Evolutionary conservation across 2,888 invertebrate genomes (phyloP).

Genomic region (Molorchus minor): DNA sequence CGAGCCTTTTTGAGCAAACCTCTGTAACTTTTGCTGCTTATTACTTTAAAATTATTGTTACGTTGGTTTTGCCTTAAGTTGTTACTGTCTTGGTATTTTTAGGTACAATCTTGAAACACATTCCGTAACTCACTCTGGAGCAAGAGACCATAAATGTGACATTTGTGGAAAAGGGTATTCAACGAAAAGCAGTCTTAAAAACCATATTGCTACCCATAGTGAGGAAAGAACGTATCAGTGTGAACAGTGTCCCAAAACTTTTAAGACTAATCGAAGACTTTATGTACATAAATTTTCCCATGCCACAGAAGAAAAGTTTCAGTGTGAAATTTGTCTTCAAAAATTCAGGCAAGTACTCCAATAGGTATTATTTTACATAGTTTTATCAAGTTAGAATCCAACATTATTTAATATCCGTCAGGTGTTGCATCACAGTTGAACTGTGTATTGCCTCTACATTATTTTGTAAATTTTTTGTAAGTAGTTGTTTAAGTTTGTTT

Average conservation of each 20-base stretch:
- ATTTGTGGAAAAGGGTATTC: conserved; percentile 49
- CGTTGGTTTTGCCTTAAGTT: too few relatives aligned
- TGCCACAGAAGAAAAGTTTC: conserved; percentile 65
- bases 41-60: too few relatives aligned
- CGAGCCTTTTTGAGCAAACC: too few relatives aligned
- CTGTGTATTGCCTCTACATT: too few relatives aligned
- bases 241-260: conserved; percentile 49
- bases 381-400: neutral
- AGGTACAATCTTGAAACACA: conserved; percentile 52
- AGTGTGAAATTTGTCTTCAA: conserved; percentile 64
- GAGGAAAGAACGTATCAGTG: conserved; percentile 49
- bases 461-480: neutral
- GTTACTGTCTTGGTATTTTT: conserved; percentile 12
- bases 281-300: conserved; percentile 58
- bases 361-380: neutral
- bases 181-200: conserved; percentile 51
- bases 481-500: neutral
- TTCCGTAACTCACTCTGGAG: conserved; percentile 52
- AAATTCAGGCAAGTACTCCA: conserved; percentile 57
- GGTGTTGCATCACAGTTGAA: too few relatives aligned
- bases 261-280: conserved; percentile 51
- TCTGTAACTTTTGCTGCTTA: too few relatives aligned
- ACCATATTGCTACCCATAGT: conserved; percentile 49
- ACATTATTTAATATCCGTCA: too few relatives aligned
- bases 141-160: conserved; percentile 48